Evolutionary conservation across 2,113 vertebrate species (phyloP), one percentile per base, ranked within the genome.

Genomic region (Pipa parva): DNA sequence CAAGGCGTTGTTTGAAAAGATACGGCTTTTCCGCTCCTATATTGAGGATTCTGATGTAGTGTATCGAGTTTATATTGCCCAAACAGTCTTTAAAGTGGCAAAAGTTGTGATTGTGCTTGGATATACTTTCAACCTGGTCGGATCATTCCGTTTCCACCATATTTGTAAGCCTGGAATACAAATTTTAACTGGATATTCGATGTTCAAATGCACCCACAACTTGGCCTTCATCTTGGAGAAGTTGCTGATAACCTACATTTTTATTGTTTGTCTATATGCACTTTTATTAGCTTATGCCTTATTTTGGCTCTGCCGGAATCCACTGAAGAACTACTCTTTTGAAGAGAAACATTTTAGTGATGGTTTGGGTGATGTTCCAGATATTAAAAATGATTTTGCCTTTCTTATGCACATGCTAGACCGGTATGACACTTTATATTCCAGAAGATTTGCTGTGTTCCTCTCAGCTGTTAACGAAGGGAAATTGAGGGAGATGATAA

Each of bases 321-420:
- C 84, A 11, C 73, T 92, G 25, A 80, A 77, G 17, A 79, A 83
- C 28, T 92, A 91, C 63, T 89, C 90, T 46, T 91, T 91, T 68
- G 77, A 79, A 67, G 75, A 70, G 7, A 68, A 82, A 9, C 83
- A 74, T 3, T 84, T 89, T 37, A 36, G 74, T 21, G 73, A 70
- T 48, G 78, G 76, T 25, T 71, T 87, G 57, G 63, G 75, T 59
- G 85, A 89, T 3, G 79, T 87, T 0, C 87, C 89, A 1, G 85
- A 89, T 42, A 80, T 90, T 11, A 78, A 77, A 10, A 91, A 91
- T 3, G 91, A 92, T 76, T 81, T 92, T 74, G 89, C 90, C 49
- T 92, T 91, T 31, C 82, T 92, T 33, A 59, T 91, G 15, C 89
- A 92, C 79, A 89, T 92, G 89, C 74, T 87, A 1, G 90, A 92